Conservation (phyloP, 2,888 invertebrate genomes). For the Mesopsocus fuscifrons region DNA sequence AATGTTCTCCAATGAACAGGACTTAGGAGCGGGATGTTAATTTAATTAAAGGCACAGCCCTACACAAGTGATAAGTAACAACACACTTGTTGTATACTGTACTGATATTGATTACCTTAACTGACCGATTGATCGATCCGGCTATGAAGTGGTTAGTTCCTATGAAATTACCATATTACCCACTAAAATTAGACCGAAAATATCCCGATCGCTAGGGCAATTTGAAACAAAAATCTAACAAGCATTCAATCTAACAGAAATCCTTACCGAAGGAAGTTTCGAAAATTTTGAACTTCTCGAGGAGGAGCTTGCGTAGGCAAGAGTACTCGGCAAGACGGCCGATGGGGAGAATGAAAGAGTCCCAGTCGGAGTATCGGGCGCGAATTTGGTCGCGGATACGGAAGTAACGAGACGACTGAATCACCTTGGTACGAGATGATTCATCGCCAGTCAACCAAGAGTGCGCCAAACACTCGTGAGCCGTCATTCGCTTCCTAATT, state of each 20-base stretch:
- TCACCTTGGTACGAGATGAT: slow-evolving; percentile 49
- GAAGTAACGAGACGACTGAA: slow-evolving; percentile 69
- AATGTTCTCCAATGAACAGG: neutral
- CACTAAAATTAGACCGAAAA: neutral
- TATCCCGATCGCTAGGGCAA: neutral
- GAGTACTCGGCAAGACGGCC: slow-evolving; percentile 96
- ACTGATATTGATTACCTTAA: too few relatives aligned
- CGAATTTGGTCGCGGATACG: slow-evolving; percentile 75
- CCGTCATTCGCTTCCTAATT: slow-evolving; percentile 90
- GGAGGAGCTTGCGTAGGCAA: slow-evolving; percentile 80
- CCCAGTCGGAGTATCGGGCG: slow-evolving; percentile 59
- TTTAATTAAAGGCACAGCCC: neutral
- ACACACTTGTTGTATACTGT: too few relatives aligned
- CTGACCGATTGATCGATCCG: too few relatives aligned
- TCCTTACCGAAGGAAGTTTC: slow-evolving; percentile 79
- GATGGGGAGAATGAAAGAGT: slow-evolving; percentile 77
- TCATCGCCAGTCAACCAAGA: slow-evolving; percentile 86
- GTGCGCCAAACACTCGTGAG: slow-evolving; percentile 92
- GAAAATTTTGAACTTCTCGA: slow-evolving; percentile 92
- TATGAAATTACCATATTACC: neutral
- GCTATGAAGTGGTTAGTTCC: too few relatives aligned
- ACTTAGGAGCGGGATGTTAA: too few relatives aligned
- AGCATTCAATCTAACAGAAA: neutral
- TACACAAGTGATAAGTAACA: too few relatives aligned
- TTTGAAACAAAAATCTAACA: neutral